A percentile compares a stretch with the other conserved stretches of the same genome.
These are phyloP conservation scores for Gavia stellata DNA, from an alignment of 2,113 vertebrate species.

Conservation along the genomic window DNA sequence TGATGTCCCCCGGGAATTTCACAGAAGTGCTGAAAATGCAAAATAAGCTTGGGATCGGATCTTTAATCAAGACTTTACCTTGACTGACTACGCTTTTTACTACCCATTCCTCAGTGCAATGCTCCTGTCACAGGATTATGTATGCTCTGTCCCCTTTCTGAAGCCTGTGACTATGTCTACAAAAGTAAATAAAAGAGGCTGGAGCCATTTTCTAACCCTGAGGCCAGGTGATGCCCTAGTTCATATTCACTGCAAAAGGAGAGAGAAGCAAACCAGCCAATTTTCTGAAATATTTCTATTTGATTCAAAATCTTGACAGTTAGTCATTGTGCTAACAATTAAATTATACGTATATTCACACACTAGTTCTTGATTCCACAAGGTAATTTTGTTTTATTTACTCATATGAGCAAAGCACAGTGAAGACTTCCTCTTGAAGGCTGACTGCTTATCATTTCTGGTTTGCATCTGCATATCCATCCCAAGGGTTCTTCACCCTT, in stretches of 20 bases:
- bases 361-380: neutral
- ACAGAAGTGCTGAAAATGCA: neutral
- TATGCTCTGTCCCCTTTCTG: neutral
- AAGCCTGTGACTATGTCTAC: neutral
- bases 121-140: neutral
- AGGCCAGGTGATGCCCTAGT: neutral
- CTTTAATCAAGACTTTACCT: slow-evolving; percentile 10
- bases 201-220: neutral
- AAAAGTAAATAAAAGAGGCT: neutral
- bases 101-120: neutral
- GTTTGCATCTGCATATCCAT: neutral
- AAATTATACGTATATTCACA: neutral
- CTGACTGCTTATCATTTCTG: neutral
- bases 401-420: neutral
- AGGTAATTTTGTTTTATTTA: neutral
- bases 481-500: neutral
- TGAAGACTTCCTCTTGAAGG: neutral
- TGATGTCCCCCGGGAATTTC: neutral
- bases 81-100: neutral
- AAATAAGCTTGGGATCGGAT: neutral
- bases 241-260: neutral
- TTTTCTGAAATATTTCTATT: neutral
- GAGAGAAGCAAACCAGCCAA: neutral
- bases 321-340: neutral
- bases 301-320: neutral